Percentiles rank a stretch among this genome's conserved stretches.
Conservation (phyloP, 64 coral and sea anemone genomes). For the Montipora sp. region DNA sequence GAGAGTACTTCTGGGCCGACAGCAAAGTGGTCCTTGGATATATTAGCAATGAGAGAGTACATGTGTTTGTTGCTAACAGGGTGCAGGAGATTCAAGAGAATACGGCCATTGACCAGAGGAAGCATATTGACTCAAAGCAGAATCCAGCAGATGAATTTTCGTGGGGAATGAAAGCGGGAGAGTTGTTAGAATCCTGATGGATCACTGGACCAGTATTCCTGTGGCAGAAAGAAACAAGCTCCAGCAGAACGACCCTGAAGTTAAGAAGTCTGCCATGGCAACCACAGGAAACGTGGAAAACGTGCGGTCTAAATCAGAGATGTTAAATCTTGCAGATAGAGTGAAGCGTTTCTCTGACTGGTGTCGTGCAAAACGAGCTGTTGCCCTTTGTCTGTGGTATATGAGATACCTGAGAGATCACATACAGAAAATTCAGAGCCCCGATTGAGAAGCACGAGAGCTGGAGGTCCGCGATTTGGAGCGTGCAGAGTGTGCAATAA, state of each 20-base stretch:
- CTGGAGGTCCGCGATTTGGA: too few relatives aligned
- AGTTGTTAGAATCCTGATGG: background rate
- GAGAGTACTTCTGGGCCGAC: too few relatives aligned
- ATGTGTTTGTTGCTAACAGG: conserved; percentile 2
- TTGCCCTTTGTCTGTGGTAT: background rate
- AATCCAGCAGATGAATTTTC: too few relatives aligned
- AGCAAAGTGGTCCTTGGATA: background rate
- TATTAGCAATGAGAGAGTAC: background rate
- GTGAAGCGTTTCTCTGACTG: background rate
- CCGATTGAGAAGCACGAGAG: too few relatives aligned
- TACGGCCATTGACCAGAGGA: too few relatives aligned
- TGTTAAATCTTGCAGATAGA: background rate
- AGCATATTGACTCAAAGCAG: too few relatives aligned
- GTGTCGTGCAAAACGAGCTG: background rate
- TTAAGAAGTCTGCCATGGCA: too few relatives aligned
- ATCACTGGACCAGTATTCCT: background rate
- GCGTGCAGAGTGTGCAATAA: too few relatives aligned
- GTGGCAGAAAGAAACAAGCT: background rate
- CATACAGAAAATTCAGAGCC: background rate
- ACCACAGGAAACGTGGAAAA: too few relatives aligned
- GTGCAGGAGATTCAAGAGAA: background rate
- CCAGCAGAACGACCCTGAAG: too few relatives aligned
- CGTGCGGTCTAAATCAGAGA: too few relatives aligned
- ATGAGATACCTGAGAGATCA: background rate
- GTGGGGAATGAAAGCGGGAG: background rate